Conservation (phyloP, 2,113 vertebrate genomes). For the Silurus glanis region DNA sequence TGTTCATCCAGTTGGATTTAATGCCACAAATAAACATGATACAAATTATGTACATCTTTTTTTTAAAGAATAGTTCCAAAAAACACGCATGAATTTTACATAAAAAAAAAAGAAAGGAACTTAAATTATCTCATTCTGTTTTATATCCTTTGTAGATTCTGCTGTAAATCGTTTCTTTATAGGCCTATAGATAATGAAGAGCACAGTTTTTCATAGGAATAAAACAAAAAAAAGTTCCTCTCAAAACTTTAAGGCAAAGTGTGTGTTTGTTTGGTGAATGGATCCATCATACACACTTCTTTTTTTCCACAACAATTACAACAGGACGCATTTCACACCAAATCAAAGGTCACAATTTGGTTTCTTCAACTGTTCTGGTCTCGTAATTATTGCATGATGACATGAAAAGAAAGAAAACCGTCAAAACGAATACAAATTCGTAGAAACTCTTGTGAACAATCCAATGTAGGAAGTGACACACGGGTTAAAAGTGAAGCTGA, state of each 20-base stretch:
- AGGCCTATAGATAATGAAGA: constrained; percentile 47
- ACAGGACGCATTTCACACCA: constrained; percentile 56
- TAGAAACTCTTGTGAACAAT: not conserved
- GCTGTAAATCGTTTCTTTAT: constrained; percentile 52
- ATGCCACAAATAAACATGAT: constrained; percentile 63
- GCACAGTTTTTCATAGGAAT: constrained; percentile 56
- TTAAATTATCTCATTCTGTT: constrained; percentile 51
- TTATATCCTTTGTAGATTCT: constrained; percentile 57
- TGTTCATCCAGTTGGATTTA: constrained; percentile 58
- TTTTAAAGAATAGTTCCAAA: constrained; percentile 51
- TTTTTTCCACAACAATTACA: constrained; percentile 27
- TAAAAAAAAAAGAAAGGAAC: constrained; percentile 50
- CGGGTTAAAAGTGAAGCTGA: not conserved
- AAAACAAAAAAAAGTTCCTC: constrained; percentile 38
- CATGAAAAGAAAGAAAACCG: constrained; percentile 2
- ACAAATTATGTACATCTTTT: constrained; percentile 65
- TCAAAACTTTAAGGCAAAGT: constrained; percentile 68
- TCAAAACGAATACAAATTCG: not conserved
- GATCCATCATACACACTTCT: constrained; percentile 56
- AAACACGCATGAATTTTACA: constrained; percentile 48
- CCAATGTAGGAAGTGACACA: not conserved
- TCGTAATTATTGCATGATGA: constrained; percentile 59
- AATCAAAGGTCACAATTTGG: constrained; percentile 59
- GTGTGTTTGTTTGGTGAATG: constrained; percentile 52
- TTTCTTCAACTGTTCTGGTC: constrained; percentile 45